Evolutionary conservation across 2,113 vertebrate species (phyloP).

Genomic region (Felis catus): F.catus_Fca126_mat1.0 CM031411.1:56093001-56093500

Average conservation of each 20-base stretch:
- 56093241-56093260: slow-evolving; percentile 36
- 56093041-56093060: background rate
- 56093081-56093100: background rate
- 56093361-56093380: background rate
- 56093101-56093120: background rate
- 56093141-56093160: background rate
- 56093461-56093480: slow-evolving; percentile 26
- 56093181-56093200: background rate
- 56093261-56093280: background rate
- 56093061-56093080: background rate
- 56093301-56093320: background rate
- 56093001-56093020: background rate
- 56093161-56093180: background rate
- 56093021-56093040: background rate
- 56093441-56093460: slow-evolving; percentile 34
- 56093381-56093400: background rate
- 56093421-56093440: background rate
- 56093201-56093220: slow-evolving; percentile 1
- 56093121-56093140: background rate
- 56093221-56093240: background rate
- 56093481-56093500: background rate
- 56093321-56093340: background rate
- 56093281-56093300: background rate
- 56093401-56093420: background rate
- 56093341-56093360: background rate